Conservation (phyloP, 2,797 vertebrate genomes). For the Enteromius fasciolatus region DNA sequence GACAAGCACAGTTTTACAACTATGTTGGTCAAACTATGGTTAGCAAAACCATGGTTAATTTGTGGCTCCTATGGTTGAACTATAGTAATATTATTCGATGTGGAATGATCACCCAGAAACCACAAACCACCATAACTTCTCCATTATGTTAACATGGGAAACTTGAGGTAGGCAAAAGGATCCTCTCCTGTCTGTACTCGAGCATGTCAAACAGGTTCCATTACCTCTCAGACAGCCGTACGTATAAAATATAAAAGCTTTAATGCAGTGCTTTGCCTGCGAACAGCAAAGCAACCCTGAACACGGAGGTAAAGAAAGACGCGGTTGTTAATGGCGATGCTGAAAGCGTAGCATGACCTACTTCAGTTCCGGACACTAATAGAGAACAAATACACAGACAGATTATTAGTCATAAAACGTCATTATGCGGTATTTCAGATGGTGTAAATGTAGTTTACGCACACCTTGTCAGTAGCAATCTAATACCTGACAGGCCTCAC, state of each 20-base stretch:
- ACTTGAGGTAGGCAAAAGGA: not conserved
- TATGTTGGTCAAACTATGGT: not conserved
- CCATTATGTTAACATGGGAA: not conserved
- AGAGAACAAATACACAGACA: slow-evolving; percentile 12
- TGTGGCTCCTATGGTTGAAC: not conserved
- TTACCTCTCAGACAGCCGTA: not conserved
- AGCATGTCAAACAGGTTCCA: slow-evolving; percentile 45
- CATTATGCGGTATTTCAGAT: not conserved
- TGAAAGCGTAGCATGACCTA: slow-evolving; percentile 20
- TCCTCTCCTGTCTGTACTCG: slow-evolving; percentile 2
- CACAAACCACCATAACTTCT: not conserved
- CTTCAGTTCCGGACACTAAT: slow-evolving; percentile 14
- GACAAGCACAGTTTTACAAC: no score
- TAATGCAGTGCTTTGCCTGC: slow-evolving; percentile 39
- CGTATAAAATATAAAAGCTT: slow-evolving; percentile 47
- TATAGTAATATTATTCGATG: not conserved
- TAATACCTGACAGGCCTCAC: not conserved
- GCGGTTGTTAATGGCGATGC: slow-evolving; percentile 10
- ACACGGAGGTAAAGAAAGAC: slow-evolving; percentile 1
- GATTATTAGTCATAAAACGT: not conserved
- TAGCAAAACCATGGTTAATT: not conserved
- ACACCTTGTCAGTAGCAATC: not conserved
- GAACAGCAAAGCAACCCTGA: slow-evolving; percentile 22
- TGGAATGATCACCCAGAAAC: not conserved
- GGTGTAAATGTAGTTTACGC: slow-evolving; percentile 11